Base-by-base conservation (phyloP, 2,888 invertebrate species). In the Hanleya hanleyi region DNA sequence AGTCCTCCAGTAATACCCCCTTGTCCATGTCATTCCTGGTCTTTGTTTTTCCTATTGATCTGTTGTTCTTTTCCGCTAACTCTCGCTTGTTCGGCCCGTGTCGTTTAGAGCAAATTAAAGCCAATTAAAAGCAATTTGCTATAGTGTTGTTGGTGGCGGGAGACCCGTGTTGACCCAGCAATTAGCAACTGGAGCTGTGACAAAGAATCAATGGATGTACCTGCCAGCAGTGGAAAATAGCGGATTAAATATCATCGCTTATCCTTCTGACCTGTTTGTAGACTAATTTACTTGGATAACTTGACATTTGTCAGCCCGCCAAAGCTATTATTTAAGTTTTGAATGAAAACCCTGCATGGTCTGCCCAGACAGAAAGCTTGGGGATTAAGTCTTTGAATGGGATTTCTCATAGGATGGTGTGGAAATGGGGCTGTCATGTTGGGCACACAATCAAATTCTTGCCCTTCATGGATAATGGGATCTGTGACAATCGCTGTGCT, bases 111-210 rank as follows among this genome's bases (percentile, higher is more conserved):
- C n/a, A 47, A 29, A 57, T 57, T 57, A 57, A 32, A 29, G 26
- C 22, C 57, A 57, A 57, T 57, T 57, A 57, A 57, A 57, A 57
- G 57, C 57, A 57, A 57, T 57, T 57, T 57, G 29, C 22, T 57
- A 57, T 29, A 57, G 22, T 57, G 57, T 57, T 57, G 57, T 15
- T 29, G 29, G 29, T 15, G 26, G 18, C 22, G 57, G 57, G 29
- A 7, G 57, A 32, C 57, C 26, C 29, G 22, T 57, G 32, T 57
- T 22, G 22, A 57, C 57, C 15, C 15, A 57, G 57, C 57, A 29
- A 7, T 57, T 29, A 57, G 9, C 22, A 57, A 32, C 32, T 22
- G 4, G 57, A 15, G 57, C 22, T 57, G 22, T 57, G 15, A 57
- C 29, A 57, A 29, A 15, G 32, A 57, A 57, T 29, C 57, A 57